Evolutionary conservation across 2,113 vertebrate genomes (phyloP), one percentile per base, ranked within the genome.

Genomic region (Calidris pugnax): DNA sequence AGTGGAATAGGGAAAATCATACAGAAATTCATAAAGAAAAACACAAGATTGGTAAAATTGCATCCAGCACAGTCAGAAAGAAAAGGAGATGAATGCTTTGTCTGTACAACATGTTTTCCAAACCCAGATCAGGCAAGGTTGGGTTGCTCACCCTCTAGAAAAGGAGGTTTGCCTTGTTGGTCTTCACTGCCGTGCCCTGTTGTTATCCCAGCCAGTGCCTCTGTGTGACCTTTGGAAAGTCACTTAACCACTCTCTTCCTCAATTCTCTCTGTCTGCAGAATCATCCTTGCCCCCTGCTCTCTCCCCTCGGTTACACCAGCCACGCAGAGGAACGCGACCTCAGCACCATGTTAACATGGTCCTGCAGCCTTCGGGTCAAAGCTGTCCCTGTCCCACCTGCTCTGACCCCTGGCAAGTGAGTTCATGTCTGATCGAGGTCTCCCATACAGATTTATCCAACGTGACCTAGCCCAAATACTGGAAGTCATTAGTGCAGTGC

Each of bases 341-440:
- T 84, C 69, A 35, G 26, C 59, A 30, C 50, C 2, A 0, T 5
- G 19, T 27, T 23, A n/a, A 60, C 1, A 2, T 24, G 41, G 37
- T 41, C 6, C 1, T 0, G 0, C 30, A 86, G n/a, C 24, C 37
- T 55, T 77, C 4, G 9, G n/a, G 39, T 56, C 39, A 56, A 39
- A 91, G 21, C 53, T 37, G 62, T 11, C 62, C 72, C 14, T 0
- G 2, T 45, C 66, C 74, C 35, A 51, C 81, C 77, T 87, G 43
- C 69, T 78, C 60, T 22, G 43, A 62, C 59, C 14, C 3, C 51
- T 47, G 23, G n/a, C 15, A 39, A 67, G 26, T 4, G 47, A 45
- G 16, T 13, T 60, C 33, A 4, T 0, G 0, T 37, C 77, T 93
- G 81, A 35, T 53, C 0, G 0, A 57, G 57, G 14, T 87, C 73